Percentiles rank a stretch among this genome's conserved stretches.
Evolutionary conservation across 2,797 vertebrate species (phyloP).

Genomic region (Oryzias dopingdopingensis): DNA sequence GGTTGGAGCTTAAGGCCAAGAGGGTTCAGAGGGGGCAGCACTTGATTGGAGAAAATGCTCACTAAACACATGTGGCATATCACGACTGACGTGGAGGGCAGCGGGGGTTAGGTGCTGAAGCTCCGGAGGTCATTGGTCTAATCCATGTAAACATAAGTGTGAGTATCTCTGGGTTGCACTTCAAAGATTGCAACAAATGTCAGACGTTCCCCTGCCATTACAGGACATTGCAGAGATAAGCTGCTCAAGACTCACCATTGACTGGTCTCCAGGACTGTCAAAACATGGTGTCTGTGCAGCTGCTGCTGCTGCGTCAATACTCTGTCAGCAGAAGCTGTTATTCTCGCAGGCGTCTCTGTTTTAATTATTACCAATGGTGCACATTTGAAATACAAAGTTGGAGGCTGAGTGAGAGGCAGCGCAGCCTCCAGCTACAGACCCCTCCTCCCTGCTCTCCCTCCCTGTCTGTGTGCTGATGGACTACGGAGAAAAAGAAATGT

Average conservation of each 20-base stretch:
- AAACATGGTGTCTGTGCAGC: conserved; percentile 36
- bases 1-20: conserved; percentile 45
- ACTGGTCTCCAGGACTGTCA: conserved; percentile 53
- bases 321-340: conserved; percentile 25
- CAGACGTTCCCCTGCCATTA: conserved; percentile 40
- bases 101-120: conserved; percentile 46
- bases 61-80: conserved; percentile 36
- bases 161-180: conserved; percentile 41
- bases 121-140: conserved; percentile 36
- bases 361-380: conserved; percentile 37
- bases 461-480: conserved; percentile 38
- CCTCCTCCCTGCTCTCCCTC: conserved; percentile 29
- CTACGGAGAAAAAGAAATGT: conserved; percentile 70
- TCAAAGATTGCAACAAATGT: conserved; percentile 47
- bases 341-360: conserved; percentile 9
- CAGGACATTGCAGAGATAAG: conserved; percentile 60
- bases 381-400: conserved; percentile 37
- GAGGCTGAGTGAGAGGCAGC: conserved; percentile 56
- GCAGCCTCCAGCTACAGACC: conserved; percentile 53
- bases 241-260: conserved; percentile 46
- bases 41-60: conserved; percentile 28
- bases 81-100: conserved; percentile 40
- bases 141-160: conserved; percentile 44
- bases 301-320: conserved; percentile 1
- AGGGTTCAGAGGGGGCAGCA: conserved; percentile 58